Conservation (phyloP, 2,797 vertebrate genomes). For the Lepilemur septentrionalis region DNA sequence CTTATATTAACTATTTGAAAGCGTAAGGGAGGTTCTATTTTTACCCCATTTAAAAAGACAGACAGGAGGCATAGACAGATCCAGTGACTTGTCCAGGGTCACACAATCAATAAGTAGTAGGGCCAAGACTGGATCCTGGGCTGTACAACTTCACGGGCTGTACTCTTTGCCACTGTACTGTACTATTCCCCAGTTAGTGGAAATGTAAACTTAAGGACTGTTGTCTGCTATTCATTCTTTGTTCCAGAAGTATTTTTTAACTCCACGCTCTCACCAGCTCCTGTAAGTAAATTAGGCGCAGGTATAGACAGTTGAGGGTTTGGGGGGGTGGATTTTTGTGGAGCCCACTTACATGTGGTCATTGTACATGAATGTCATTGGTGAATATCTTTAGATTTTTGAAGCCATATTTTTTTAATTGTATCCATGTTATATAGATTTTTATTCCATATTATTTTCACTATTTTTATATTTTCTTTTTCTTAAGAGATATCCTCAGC, state of each 20-base stretch:
- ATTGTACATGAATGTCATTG: background rate
- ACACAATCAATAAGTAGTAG: background rate
- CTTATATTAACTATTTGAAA: background rate
- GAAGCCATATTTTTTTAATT: background rate
- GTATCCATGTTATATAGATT: background rate
- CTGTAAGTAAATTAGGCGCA: background rate
- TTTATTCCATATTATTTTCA: background rate
- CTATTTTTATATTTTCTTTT: background rate
- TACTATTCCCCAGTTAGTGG: background rate
- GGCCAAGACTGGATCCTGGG: background rate
- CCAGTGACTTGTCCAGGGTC: background rate
- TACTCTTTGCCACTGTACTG: background rate
- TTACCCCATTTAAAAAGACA: background rate
- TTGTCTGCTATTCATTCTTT: background rate
- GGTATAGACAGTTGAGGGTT: background rate
- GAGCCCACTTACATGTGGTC: background rate
- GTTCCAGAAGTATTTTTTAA: background rate
- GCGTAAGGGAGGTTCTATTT: background rate
- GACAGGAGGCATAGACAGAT: background rate
- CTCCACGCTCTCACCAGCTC: background rate
- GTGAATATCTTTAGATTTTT: background rate
- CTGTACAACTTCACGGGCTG: background rate
- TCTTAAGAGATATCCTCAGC: background rate
- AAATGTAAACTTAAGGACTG: background rate
- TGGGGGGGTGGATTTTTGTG: background rate